Conservation (phyloP, 2,888 invertebrate genomes). For the Drosophila gaucha region DNA sequence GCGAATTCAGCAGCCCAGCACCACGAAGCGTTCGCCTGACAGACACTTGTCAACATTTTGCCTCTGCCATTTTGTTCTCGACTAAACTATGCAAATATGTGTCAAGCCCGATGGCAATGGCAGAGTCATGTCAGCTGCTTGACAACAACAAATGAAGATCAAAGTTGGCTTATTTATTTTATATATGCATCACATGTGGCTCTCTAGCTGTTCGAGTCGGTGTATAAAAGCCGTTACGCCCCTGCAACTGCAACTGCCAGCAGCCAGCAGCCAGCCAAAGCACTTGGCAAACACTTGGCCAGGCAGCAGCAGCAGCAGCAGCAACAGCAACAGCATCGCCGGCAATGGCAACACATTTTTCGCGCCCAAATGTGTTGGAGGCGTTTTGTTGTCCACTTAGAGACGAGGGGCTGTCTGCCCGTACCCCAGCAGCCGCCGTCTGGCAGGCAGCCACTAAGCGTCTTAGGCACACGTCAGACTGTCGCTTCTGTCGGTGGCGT, state of each 20-base stretch:
- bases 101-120: slow-evolving; percentile 63
- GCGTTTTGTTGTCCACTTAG: slow-evolving; percentile 79
- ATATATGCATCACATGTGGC: slow-evolving; percentile 61
- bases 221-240: slow-evolving; percentile 59
- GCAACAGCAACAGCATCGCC: slow-evolving; percentile 29
- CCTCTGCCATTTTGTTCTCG: slow-evolving; percentile 63
- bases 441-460: slow-evolving; percentile 69
- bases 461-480: slow-evolving; percentile 78
- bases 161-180: slow-evolving; percentile 76
- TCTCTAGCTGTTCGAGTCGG: slow-evolving; percentile 7
- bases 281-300: slow-evolving; percentile 65
- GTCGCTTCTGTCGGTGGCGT: slow-evolving; percentile 72
- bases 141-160: slow-evolving; percentile 79
- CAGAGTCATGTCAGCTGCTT: slow-evolving; percentile 72
- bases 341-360: slow-evolving; percentile 76
- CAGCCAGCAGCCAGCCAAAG: slow-evolving; percentile 24
- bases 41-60: slow-evolving; percentile 75
- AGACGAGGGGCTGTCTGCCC: slow-evolving; percentile 69
- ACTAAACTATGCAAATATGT: slow-evolving; percentile 75
- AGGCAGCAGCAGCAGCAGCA: slow-evolving; percentile 18
- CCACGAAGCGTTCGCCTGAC: slow-evolving; percentile 61
- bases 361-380: slow-evolving; percentile 79
- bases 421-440: slow-evolving; percentile 35
- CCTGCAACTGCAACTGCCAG: slow-evolving; percentile 64
- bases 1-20: slow-evolving; percentile 21